Percentiles rank a stretch among this genome's conserved stretches.
phyloP scores from a whole-genome alignment of 2,888 invertebrate species.

The Dexiosoma caninum region DNA sequence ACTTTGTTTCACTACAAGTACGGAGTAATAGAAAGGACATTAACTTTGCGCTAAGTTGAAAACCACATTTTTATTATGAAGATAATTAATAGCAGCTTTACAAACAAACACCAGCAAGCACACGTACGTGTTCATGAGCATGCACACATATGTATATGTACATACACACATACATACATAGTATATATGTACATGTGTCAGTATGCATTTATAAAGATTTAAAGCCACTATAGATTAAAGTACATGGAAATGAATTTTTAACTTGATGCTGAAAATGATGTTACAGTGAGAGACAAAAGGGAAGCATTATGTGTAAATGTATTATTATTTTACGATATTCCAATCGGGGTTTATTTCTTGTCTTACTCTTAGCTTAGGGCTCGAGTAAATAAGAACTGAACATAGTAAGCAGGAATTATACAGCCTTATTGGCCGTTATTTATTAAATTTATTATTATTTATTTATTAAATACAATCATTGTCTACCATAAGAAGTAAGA shows the following conservation, averaged over 20 bases:
- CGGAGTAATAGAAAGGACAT: slow-evolving; percentile 59
- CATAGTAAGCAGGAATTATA: too few species aligned
- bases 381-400: too few species aligned
- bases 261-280: background rate
- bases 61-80: slow-evolving; percentile 54
- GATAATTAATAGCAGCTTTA: slow-evolving; percentile 55
- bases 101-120: background rate
- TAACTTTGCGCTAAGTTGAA: slow-evolving; percentile 55
- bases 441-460: too few species aligned
- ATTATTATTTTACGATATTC: too few species aligned
- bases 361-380: too few species aligned
- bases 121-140: background rate
- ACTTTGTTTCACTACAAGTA: slow-evolving; percentile 4
- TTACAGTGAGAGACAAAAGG: background rate
- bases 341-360: too few species aligned
- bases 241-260: slow-evolving; percentile 22
- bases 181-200: background rate
- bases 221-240: slow-evolving; percentile 36
- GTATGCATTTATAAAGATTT: slow-evolving; percentile 1
- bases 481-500: too few species aligned
- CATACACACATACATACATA: background rate
- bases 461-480: too few species aligned
- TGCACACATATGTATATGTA: background rate
- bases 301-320: too few species aligned
- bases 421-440: too few species aligned